Base-by-base conservation (phyloP, 2,888 invertebrate species). In the Parnassius orleans region DNA sequence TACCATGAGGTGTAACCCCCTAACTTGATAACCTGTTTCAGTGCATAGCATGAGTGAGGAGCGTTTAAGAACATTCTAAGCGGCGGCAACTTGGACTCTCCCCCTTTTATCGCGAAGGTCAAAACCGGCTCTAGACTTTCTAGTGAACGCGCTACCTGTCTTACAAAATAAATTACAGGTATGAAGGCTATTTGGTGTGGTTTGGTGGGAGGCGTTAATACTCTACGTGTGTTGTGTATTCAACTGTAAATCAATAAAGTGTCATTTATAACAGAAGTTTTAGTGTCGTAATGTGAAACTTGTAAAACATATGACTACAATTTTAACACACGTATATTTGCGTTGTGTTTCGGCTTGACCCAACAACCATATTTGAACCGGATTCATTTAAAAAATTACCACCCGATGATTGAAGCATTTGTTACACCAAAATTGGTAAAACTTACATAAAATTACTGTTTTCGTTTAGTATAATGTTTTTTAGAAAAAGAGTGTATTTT, bases 21-120 rank as follows among this genome's bases (percentile, higher is more conserved):
- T 33, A 33, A 33, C 33, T 33, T 33, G 33, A 33, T 7, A 1
- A 33, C 5, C 33, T 33, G 33, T 33, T 33, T 33, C 33, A 48
- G 98, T 98, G 64, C 99, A 94, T 54, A 99, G 93, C 94, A 99
- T 96, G 93, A 98, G 97, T 43, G 99, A 99, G 59, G 98, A 98
- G 69, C 98, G 94, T 86, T 99, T 99, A 24, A 99, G 93, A 65
- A 99, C 97, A 77, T 98, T 97, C 71, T 99, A 93, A 0, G 99
- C 99, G 33, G 98, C 98, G 10, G 97, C 96, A 94, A 99, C 98
- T 92, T 99, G 99, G 12, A 99, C 98, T 76, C 98, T 93, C 72
- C 99, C 93, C 74, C 98, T 93, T 84, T 99, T 99, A 86, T 98
- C 98, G 75, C 97, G 81, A 97, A 97, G 90, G 97, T 97, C 72